phyloP scores from a whole-genome alignment of 2,888 invertebrate species.

The Melipona beecheii region DNA sequence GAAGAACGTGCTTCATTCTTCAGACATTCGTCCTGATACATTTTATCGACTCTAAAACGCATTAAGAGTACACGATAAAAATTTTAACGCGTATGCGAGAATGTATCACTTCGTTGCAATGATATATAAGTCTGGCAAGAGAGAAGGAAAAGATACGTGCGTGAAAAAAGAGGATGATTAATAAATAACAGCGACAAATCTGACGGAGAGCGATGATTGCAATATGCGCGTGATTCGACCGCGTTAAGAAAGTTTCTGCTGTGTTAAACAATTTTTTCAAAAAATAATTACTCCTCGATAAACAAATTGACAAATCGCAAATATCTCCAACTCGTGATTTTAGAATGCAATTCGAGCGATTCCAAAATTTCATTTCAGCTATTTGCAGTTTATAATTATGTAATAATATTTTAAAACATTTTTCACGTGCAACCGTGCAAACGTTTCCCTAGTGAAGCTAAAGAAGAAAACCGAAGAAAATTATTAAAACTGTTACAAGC shows the following conservation, averaged over 20 bases:
- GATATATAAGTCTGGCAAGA: neutral
- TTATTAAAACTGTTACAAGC: too few species aligned
- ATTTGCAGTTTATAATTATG: too few species aligned
- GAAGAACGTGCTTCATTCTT: neutral
- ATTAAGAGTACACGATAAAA: neutral
- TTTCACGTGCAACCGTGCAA: neutral
- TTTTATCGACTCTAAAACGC: neutral
- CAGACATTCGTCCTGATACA: neutral
- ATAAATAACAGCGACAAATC: neutral
- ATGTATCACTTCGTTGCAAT: neutral
- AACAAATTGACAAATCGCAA: too few species aligned
- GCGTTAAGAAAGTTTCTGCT: conserved; percentile 2
- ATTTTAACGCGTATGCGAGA: neutral
- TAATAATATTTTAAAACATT: too few species aligned
- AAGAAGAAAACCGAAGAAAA: too few species aligned
- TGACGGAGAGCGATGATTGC: neutral
- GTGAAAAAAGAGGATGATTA: neutral
- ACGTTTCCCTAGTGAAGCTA: rapidly evolving
- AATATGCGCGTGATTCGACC: neutral
- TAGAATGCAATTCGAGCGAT: too few species aligned
- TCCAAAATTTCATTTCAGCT: neutral
- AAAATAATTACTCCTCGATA: too few species aligned
- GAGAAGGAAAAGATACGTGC: neutral
- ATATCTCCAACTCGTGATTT: too few species aligned
- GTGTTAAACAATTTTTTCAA: too few species aligned